These are phyloP conservation scores for Lepeophtheirus salmonis DNA, from an alignment of 1,140 invertebrate species.

Conservation along the genomic window DNA sequence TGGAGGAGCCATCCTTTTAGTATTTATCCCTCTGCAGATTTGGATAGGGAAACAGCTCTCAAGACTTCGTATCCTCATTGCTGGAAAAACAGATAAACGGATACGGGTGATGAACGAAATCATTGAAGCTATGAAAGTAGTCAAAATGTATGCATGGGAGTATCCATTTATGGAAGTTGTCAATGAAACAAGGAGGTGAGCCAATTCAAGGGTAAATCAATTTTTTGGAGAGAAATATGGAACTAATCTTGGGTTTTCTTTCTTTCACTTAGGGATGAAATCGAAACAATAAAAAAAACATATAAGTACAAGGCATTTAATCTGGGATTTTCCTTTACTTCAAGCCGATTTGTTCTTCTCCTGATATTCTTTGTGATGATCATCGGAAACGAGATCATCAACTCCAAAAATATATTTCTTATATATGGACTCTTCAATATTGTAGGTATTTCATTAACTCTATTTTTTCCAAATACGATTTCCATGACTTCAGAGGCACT, in stretches of 20 bases:
- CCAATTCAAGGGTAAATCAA: too few species aligned
- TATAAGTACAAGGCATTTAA: slow-evolving; percentile 48
- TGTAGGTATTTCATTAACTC: slow-evolving; percentile 41
- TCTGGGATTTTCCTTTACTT: slow-evolving; percentile 28
- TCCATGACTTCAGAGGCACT: slow-evolving; percentile 31
- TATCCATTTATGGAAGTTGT: slow-evolving; percentile 48
- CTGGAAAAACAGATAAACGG: slow-evolving; percentile 54
- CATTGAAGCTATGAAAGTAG: slow-evolving; percentile 65
- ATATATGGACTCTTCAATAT: slow-evolving; percentile 48
- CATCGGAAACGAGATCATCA: slow-evolving; percentile 39
- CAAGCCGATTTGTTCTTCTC: slow-evolving; percentile 48
- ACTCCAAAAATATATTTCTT: slow-evolving; percentile 49
- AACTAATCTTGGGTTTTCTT: too few species aligned
- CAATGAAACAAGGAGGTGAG: slow-evolving; percentile 34
- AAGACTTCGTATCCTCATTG: slow-evolving; percentile 42
- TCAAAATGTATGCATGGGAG: slow-evolving; percentile 84
- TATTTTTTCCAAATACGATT: slow-evolving; percentile 50
- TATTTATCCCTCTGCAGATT: slow-evolving; percentile 64
- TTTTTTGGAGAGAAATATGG: too few species aligned
- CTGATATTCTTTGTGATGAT: slow-evolving; percentile 48
- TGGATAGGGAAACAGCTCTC: slow-evolving; percentile 49
- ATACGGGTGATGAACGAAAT: slow-evolving; percentile 75
- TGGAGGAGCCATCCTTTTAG: slow-evolving; percentile 51
- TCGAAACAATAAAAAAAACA: slow-evolving; percentile 43
- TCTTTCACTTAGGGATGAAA: slow-evolving; percentile 45